Conservation (phyloP, 1,140 invertebrate species). For the Lordiphosa collinella region DNA sequence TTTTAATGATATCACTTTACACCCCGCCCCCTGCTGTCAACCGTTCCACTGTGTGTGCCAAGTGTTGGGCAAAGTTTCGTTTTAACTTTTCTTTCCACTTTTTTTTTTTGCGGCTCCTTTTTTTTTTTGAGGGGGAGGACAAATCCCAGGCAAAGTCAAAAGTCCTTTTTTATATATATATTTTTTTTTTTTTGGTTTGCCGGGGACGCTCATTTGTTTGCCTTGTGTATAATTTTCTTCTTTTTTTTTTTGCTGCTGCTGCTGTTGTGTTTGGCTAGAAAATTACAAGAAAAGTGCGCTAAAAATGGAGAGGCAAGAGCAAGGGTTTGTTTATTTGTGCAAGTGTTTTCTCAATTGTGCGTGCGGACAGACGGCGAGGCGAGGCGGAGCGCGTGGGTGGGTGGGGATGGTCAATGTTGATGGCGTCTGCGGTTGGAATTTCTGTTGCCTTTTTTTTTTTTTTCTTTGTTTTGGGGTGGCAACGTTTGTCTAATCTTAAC, state of each 20-base stretch:
- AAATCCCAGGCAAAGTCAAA: slow-evolving; percentile 50
- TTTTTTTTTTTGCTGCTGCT: slow-evolving; percentile 23
- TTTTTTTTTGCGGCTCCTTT: slow-evolving; percentile 11
- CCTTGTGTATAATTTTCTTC: slow-evolving; percentile 43
- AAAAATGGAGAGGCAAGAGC: slow-evolving; percentile 5
- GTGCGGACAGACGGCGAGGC: slow-evolving; percentile 24
- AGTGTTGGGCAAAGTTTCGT: slow-evolving; percentile 56
- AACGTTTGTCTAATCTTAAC: slow-evolving; percentile 72
- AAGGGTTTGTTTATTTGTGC: slow-evolving; percentile 68
- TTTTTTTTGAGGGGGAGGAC: slow-evolving; percentile 5
- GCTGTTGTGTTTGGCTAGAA: slow-evolving; percentile 65
- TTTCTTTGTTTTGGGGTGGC: slow-evolving; percentile 20
- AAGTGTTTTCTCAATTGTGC: slow-evolving; percentile 77
- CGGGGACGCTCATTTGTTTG: slow-evolving; percentile 69
- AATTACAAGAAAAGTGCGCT: slow-evolving; percentile 73
- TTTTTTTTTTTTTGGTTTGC: slow-evolving; percentile 10
- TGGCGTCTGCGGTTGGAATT: slow-evolving; percentile 62
- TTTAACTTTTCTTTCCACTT: slow-evolving; percentile 51
- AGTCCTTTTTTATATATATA: slow-evolving; percentile 43
- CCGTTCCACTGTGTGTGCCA: slow-evolving; percentile 13
- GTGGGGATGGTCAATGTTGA: slow-evolving; percentile 15
- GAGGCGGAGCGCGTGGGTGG: background rate
- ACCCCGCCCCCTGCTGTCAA: slow-evolving; percentile 12
- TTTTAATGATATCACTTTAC: slow-evolving; percentile 78
- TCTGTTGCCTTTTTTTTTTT: slow-evolving; percentile 11